A percentile compares a stretch with the other conserved stretches of the same genome.
These are phyloP conservation scores for Chelon labrosus DNA, from an alignment of 2,797 vertebrate genomes.

Conservation along the genomic window DNA sequence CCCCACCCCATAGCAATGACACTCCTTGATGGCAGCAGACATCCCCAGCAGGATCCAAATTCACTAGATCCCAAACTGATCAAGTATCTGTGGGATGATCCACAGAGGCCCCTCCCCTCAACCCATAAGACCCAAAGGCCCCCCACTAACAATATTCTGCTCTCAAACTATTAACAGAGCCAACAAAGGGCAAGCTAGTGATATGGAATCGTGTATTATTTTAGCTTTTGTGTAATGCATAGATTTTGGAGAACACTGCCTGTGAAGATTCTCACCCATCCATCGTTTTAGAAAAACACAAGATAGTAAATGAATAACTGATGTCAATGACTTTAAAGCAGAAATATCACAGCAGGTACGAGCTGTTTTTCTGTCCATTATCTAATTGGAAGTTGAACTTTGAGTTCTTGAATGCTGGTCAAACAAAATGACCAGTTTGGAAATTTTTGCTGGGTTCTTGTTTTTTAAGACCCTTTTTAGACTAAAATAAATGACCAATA, in stretches of 20 bases:
- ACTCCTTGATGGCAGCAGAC: too few relatives aligned
- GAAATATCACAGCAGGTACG: background rate
- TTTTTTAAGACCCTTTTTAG: background rate
- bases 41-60: too few relatives aligned
- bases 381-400: background rate
- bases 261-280: too few relatives aligned
- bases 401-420: background rate
- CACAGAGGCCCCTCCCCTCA: too few relatives aligned
- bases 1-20: too few relatives aligned
- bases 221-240: background rate
- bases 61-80: too few relatives aligned
- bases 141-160: too few relatives aligned
- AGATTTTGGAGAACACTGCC: background rate
- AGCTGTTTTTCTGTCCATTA: background rate
- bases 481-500: background rate
- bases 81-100: too few relatives aligned
- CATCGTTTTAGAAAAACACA: too few relatives aligned
- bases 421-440: background rate
- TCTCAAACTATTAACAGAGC: slow-evolving; percentile 16
- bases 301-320: background rate
- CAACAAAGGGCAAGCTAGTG: slow-evolving; percentile 12
- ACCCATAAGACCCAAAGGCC: too few relatives aligned
- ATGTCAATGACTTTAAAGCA: background rate
- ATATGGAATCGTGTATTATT: background rate
- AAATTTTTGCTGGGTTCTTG: background rate